A percentile compares a stretch with the other conserved stretches of the same genome.
These are phyloP conservation scores for Lepidotrigona ventralis DNA, from an alignment of 1,140 invertebrate species.

Conservation along the genomic window DNA sequence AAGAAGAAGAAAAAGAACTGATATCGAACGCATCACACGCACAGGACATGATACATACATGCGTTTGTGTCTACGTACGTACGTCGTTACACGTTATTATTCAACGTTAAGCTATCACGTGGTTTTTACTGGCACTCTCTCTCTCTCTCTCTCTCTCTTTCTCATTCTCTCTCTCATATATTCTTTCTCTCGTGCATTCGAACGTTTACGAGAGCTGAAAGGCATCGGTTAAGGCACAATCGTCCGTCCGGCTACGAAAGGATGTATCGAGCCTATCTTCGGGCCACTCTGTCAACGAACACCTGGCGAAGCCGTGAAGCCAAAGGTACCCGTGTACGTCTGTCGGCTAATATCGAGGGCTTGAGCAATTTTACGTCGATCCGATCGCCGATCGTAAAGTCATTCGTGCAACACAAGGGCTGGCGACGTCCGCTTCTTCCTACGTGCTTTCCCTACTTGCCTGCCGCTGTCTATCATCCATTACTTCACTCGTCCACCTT, in stretches of 20 bases:
- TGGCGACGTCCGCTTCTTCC: constrained; percentile 5
- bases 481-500: not conserved
- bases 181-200: not conserved
- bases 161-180: rapidly evolving
- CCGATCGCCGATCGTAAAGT: constrained; percentile 58
- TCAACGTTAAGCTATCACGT: constrained; percentile 59
- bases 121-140: constrained; percentile 48
- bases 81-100: constrained; percentile 31
- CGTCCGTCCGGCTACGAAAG: constrained; percentile 35
- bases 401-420: constrained; percentile 47
- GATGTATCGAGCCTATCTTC: constrained; percentile 39
- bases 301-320: constrained; percentile 42
- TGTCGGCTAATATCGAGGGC: constrained; percentile 51
- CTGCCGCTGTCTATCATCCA: not conserved
- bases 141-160: too few relatives aligned
- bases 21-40: not conserved
- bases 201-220: constrained; percentile 25
- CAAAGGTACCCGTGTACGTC: constrained; percentile 33
- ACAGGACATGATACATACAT: not conserved
- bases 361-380: constrained; percentile 67
- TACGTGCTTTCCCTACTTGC: not conserved
- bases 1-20: not conserved
- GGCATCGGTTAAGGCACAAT: constrained; percentile 59
- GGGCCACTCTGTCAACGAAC: constrained; percentile 46
- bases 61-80: not conserved